Conservation (phyloP, 2,888 invertebrate genomes). For the Limnephilus auricula region DNA sequence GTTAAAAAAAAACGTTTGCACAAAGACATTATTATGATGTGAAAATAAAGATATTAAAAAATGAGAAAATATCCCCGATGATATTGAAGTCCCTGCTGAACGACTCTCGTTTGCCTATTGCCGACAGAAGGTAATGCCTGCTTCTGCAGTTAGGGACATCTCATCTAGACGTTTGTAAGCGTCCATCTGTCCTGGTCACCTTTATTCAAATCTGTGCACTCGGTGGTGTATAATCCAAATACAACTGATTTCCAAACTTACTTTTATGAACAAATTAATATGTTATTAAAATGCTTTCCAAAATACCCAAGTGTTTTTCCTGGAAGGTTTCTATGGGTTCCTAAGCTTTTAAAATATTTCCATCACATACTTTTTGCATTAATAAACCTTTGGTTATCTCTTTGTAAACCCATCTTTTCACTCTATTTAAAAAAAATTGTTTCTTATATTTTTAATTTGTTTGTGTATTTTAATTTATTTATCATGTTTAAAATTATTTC, state of each 20-base stretch:
- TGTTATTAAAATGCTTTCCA: too few species aligned
- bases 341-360: too few species aligned
- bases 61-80: neutral
- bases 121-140: neutral
- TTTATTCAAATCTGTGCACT: slow-evolving; percentile 19
- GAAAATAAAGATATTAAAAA: neutral
- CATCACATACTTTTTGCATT: too few species aligned
- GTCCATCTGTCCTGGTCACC: slow-evolving; percentile 5
- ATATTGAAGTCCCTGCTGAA: neutral
- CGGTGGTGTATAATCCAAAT: neutral
- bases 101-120: neutral
- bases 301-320: too few species aligned
- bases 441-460: too few species aligned
- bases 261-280: neutral
- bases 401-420: too few species aligned
- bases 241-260: neutral
- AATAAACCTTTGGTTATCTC: too few species aligned
- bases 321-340: too few species aligned
- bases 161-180: slow-evolving; percentile 16
- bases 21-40: neutral
- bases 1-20: too few species aligned
- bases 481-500: too few species aligned
- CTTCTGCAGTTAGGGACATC: neutral
- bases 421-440: too few species aligned
- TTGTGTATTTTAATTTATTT: too few species aligned